These are phyloP conservation scores for Sebastes itinus DNA, from an alignment of 2,797 vertebrate species.

Conservation along the genomic window DNA sequence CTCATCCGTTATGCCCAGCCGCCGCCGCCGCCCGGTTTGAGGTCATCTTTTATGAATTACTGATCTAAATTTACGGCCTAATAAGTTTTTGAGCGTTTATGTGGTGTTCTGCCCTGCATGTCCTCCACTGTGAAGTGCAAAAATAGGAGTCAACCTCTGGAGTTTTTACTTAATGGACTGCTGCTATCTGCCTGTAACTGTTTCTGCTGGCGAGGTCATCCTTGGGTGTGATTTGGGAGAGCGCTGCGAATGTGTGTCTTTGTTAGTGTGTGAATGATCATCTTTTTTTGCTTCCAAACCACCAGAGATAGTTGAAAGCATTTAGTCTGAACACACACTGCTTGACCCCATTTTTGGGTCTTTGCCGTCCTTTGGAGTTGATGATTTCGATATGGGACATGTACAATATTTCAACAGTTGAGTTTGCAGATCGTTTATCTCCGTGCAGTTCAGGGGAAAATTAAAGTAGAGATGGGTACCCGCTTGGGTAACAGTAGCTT, in stretches of 20 bases:
- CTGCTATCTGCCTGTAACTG: constrained; percentile 3
- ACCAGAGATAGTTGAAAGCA: constrained; percentile 6
- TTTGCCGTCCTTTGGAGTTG: neutral
- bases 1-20: constrained; percentile 56
- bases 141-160: constrained; percentile 45
- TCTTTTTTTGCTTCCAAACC: constrained; percentile 10
- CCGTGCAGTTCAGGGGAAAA: neutral
- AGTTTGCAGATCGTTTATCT: constrained; percentile 23
- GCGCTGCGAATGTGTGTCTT: neutral
- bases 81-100: constrained; percentile 58
- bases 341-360: neutral
- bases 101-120: constrained; percentile 21
- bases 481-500: constrained; percentile 5
- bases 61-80: constrained; percentile 58
- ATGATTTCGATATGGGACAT: neutral
- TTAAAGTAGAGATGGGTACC: neutral
- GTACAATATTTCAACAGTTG: neutral
- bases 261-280: neutral
- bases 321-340: neutral
- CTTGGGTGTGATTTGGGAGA: constrained; percentile 4
- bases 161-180: constrained; percentile 48
- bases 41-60: constrained; percentile 74
- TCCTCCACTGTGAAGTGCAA: constrained; percentile 47
- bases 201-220: constrained; percentile 22
- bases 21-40: constrained; percentile 43